A percentile compares a stretch with the other conserved stretches of the same genome.
phyloP scores from a whole-genome alignment of 2,888 invertebrate genomes.

The Caenorhabditis doughertyi region DNA sequence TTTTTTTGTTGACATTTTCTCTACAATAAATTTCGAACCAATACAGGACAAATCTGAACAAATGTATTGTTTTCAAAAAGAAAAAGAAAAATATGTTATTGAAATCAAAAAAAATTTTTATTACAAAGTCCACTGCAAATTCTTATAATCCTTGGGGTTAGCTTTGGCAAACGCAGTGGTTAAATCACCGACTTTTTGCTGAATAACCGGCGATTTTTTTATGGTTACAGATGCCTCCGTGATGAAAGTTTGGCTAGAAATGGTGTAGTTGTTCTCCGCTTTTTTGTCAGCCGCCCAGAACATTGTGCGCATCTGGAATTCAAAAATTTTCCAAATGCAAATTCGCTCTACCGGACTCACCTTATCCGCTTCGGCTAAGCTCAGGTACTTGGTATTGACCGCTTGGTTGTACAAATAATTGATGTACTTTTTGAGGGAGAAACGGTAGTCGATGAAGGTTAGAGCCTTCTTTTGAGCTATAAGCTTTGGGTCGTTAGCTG shows the following conservation, averaged over 20 bases:
- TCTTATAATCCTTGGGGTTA: neutral
- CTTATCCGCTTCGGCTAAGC: constrained; percentile 23
- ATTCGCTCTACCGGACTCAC: constrained; percentile 15
- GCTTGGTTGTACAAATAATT: constrained; percentile 44
- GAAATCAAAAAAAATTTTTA: neutral
- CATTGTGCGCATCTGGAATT: constrained; percentile 32
- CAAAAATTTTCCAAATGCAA: neutral
- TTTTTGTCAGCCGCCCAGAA: constrained; percentile 43
- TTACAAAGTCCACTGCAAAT: neutral
- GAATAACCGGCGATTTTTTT: neutral
- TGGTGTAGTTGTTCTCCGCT: neutral
- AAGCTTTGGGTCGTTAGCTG: neutral
- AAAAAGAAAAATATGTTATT: too few relatives aligned
- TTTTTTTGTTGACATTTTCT: too few relatives aligned
- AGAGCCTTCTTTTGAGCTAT: constrained; percentile 37
- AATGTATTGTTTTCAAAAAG: neutral
- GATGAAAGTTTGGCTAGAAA: neutral
- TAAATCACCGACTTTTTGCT: neutral
- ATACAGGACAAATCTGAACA: too few relatives aligned
- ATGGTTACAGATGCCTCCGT: neutral
- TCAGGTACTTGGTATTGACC: constrained; percentile 34
- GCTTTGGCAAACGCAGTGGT: neutral
- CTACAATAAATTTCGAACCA: too few relatives aligned
- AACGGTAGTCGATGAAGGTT: constrained; percentile 44
- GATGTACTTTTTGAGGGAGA: constrained; percentile 48